Base-by-base conservation (phyloP, 2,797 vertebrate genomes). In the Thalassophryne amazonica region DNA sequence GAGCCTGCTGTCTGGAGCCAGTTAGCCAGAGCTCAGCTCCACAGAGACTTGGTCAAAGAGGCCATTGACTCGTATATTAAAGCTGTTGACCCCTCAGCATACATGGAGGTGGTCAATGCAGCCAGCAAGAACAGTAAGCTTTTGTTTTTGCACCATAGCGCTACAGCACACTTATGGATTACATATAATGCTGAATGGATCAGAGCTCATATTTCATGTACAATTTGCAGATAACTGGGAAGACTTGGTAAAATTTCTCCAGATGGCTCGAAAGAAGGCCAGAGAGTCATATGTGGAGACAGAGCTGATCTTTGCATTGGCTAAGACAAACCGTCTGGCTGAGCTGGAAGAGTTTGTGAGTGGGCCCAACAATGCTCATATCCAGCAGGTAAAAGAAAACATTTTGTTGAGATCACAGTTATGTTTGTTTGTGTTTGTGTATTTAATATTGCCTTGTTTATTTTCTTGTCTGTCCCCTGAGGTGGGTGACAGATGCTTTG, bases 181-280 rank as follows among this genome's bases (percentile, higher is more conserved):
- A n/a, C n/a, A 7, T 5, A 27, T 2, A 18, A 20, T 8, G 2
- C 32, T 10, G 17, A 2, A n/a, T 7, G 35, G 24, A 14, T 15
- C n/a, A 4, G 20, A 8, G 10, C 1, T 13, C 7, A 32, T 42
- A 5, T 41, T 51, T 80, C 41, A 86, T 85, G 24, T 45, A 11
- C 23, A 1, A 60, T 52, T 38, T 16, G 21, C 67, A 91, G 90
- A 91, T 76, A 96, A 94, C 73, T 98, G 94, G 94, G 94, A 96
- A 49, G 94, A 97, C 68, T 77, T 97, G 58, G 94, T 97, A 19
- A 97, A 96, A 69, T 98, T 95, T 76, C 87, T 98, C 34, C 93
- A 94, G 78, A 96, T 96, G 94, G 94, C 95, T 57, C 90, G 92
- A 37, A 96, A 95, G 82, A 97, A 94, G 64, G 91, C 93, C 11